Evolutionary conservation across 53 echinoderm and acorn worm genomes (phyloP), one percentile per base, ranked within the genome.

Genomic region (Astropecten irregularis): DNA sequence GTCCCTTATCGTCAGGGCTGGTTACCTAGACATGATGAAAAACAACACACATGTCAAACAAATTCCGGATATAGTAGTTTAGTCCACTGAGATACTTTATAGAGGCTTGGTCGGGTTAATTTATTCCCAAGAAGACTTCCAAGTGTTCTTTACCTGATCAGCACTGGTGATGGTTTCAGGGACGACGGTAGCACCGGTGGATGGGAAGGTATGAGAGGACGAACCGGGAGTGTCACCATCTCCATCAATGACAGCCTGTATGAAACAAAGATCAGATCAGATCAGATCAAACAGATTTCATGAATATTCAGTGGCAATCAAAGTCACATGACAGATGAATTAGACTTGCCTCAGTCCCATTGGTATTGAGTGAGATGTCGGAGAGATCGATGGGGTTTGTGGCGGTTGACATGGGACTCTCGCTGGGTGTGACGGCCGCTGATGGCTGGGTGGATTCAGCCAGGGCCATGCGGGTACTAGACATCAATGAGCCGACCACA

Each of bases 101-200:
- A n/a, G n/a, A n/a, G n/a, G n/a, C n/a, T n/a, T n/a, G n/a, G n/a
- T n/a, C n/a, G n/a, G n/a, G n/a, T n/a, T n/a, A n/a, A n/a, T n/a
- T n/a, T n/a, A 9, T 19, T 8, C 2, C 8, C 2, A n/a, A n/a
- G n/a, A n/a, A n/a, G n/a, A n/a, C n/a, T n/a, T n/a, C n/a, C n/a
- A 18, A 11, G 18, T 5, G 35, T 21, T 35, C 29, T 49, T 54
- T 71, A 93, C 96, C 85, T 96, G 93, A 34, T 96, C 96, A 10
- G 96, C 93, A 50, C 90, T 93, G 13, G 96, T 96, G 40, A 96
- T 96, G 2, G 93, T 96, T 82, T 96, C 96, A 84, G 96, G 83
- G 16, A 96, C 92, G 27, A 96, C 91, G 15, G 90, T 72, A 1
- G 92, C 82, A 20, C 86, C 86, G 9, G 86, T 58, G 4, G 91